Conservation (phyloP, 2,113 vertebrate species). For the Alethe castanea region DNA sequence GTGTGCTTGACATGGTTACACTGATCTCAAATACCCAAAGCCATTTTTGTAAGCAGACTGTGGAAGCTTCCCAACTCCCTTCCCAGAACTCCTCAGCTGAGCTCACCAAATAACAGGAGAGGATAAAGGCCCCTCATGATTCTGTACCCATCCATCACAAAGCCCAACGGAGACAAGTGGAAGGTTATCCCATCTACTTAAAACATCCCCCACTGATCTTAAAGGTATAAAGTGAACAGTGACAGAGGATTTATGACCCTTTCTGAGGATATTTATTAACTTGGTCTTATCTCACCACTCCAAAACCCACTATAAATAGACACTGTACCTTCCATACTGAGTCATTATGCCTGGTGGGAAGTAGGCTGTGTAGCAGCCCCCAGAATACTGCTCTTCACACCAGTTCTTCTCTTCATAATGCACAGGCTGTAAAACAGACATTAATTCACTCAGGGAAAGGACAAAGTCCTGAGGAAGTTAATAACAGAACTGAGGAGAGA, state of each 20-base stretch:
- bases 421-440: conserved; percentile 80
- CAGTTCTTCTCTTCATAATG: conserved; percentile 99
- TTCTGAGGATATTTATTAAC: conserved; percentile 41
- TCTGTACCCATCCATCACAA: conserved; percentile 1
- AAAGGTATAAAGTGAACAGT: neutral
- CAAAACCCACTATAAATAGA: neutral
- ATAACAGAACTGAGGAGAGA: neutral
- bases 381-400: conserved; percentile 97
- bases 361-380: conserved; percentile 93
- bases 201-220: neutral
- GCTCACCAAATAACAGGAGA: neutral
- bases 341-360: conserved; percentile 94
- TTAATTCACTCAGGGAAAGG: conserved; percentile 1
- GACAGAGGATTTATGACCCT: conserved; percentile 37
- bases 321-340: conserved; percentile 87
- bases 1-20: neutral
- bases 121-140: neutral
- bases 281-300: conserved; percentile 3
- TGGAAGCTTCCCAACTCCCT: neutral
- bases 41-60: neutral
- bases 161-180: neutral
- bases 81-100: neutral
- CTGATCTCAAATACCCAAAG: neutral
- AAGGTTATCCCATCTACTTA: neutral
- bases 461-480: neutral